These are phyloP conservation scores for Cyphotilapia sp. DNA, from an alignment of 2,113 vertebrate genomes.

Conservation along the genomic window DNA sequence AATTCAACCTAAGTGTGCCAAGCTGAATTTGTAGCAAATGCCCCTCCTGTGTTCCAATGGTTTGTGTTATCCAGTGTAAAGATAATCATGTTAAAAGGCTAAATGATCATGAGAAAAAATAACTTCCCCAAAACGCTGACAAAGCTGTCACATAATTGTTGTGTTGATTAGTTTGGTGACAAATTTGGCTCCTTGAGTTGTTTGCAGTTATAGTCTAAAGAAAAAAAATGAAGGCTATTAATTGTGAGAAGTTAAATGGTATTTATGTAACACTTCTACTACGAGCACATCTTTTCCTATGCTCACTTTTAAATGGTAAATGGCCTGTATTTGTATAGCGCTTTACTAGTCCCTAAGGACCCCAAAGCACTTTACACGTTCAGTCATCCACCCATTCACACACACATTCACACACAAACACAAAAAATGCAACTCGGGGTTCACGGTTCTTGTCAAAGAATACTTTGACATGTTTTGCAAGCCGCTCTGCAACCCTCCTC, in stretches of 20 bases:
- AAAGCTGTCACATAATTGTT: neutral
- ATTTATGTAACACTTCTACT: neutral
- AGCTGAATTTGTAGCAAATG: neutral
- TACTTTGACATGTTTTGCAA: neutral
- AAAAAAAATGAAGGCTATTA: neutral
- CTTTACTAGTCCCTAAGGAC: neutral
- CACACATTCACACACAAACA: no score
- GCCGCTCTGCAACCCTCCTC: neutral
- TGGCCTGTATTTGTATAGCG: accelerated
- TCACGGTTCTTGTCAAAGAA: neutral
- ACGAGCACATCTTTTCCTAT: neutral
- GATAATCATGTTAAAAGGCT: neutral
- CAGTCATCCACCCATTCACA: neutral
- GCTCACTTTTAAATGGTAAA: neutral
- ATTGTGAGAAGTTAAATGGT: neutral
- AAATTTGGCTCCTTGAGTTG: neutral
- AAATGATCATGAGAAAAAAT: neutral
- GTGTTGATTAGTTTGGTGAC: neutral
- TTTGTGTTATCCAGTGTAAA: neutral
- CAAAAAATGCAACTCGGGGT: neutral
- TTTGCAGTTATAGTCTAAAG: neutral
- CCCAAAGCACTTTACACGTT: neutral
- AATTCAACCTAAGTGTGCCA: neutral
- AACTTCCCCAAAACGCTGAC: neutral
- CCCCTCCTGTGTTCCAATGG: neutral